Conservation (phyloP, 2,888 invertebrate genomes). For the Phymatocera aterrima region DNA sequence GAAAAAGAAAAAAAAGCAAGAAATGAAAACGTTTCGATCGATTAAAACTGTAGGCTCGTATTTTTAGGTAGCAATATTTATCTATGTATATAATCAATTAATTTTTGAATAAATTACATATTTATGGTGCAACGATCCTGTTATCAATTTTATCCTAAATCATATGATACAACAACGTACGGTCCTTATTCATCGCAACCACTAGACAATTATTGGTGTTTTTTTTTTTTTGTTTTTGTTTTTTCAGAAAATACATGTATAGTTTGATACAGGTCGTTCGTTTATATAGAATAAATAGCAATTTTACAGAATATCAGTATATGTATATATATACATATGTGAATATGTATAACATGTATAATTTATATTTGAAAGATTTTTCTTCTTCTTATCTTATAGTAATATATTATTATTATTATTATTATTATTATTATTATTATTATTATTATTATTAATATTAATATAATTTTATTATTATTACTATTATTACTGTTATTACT, state of each 20-base stretch:
- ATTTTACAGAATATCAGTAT: constrained; percentile 46
- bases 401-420: neutral
- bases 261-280: constrained; percentile 60
- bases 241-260: constrained; percentile 62
- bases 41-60: neutral
- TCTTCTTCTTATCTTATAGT: neutral
- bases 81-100: neutral
- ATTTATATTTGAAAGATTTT: neutral
- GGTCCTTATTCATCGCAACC: neutral
- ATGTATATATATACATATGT: constrained; percentile 47
- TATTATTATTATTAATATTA: neutral
- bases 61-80: neutral
- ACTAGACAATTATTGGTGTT: constrained; percentile 51
- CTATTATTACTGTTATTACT: neutral
- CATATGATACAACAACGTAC: constrained; percentile 25
- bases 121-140: too few species aligned
- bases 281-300: constrained; percentile 57
- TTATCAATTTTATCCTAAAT: too few species aligned
- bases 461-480: neutral
- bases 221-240: constrained; percentile 53
- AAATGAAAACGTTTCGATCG: too few species aligned
- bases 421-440: neutral
- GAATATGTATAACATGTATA: neutral
- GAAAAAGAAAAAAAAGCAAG: too few species aligned
- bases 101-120: too few species aligned